Base-by-base conservation (phyloP, 2,113 vertebrate genomes). In the Aspidoscelis tigris region DNA sequence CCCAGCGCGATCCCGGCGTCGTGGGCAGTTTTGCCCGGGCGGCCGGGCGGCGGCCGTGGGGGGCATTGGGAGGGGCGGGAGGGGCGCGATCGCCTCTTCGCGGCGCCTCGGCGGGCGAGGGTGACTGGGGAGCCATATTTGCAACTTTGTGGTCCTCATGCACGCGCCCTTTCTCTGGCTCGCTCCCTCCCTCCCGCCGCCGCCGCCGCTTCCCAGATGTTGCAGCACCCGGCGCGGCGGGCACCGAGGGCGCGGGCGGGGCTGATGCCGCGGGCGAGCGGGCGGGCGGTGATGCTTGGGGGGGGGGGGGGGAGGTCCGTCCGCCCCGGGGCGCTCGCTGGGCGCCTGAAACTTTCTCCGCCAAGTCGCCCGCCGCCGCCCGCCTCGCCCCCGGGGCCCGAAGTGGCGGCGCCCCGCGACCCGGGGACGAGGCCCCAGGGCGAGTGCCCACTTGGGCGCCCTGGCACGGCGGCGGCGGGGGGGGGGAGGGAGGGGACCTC, bases 111-210 rank as follows among this genome's bases (percentile, higher is more conserved):
- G 97, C 97, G 97, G 96, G 96, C 95, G 94, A 91, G 93, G 93
- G 95, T 89, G 95, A 89, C 93, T 85, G 96, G 97, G 97, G 83
- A 97, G 97, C 97, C 97, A 97, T 97, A 96, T 98, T 98, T 97
- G 96, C 96, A 99, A 98, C 97, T 98, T 98, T 98, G 97, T 95
- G 96, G 96, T 95, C 92, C 95, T 95, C 94, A 95, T 95, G 95
- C 96, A 97, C 96, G 96, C 96, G 96, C 96, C 97, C 94, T 95
- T 97, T 95, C 93, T 91, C 93, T 93, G 58, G 58, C 58, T 61
- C 58, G 58, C 58, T 18, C 58, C 58, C 88, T 21, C 93, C 85
- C 92, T 39, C 84, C 90, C 44, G 83, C 84, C 68, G 21, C 83
- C 89, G 88, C 33, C 58, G 58, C 18, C 58, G 58, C 93, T 90